These are phyloP conservation scores for Epicauta chinensis DNA, from an alignment of 1,140 invertebrate species.

Conservation along the genomic window DNA sequence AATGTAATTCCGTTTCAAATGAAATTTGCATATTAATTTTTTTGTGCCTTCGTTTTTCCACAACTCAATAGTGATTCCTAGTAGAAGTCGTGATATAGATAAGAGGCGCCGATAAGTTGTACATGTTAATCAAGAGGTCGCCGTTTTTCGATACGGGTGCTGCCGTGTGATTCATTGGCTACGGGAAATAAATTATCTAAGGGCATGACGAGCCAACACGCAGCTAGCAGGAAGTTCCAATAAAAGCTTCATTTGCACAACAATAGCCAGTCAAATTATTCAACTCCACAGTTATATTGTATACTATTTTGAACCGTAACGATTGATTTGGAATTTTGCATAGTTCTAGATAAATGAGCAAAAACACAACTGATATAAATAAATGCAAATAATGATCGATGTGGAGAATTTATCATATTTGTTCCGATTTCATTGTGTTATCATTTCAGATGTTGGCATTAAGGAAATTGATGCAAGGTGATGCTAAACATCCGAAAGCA, in stretches of 20 bases:
- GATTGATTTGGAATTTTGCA: constrained; percentile 27
- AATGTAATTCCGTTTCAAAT: no score
- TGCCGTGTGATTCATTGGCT: constrained; percentile 21
- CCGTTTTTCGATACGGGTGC: neutral
- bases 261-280: constrained; percentile 29
- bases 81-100: constrained; percentile 15
- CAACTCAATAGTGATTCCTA: neutral
- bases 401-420: constrained; percentile 1
- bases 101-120: constrained; percentile 22
- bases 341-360: neutral
- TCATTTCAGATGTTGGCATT: constrained; percentile 71
- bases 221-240: constrained; percentile 18
- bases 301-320: constrained; percentile 19
- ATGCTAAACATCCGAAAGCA: constrained; percentile 75
- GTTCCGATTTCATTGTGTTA: constrained; percentile 20
- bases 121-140: constrained; percentile 27
- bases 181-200: constrained; percentile 36
- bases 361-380: neutral
- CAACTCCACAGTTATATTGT: constrained; percentile 25
- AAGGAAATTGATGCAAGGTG: constrained; percentile 81
- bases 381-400: neutral
- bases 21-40: constrained; percentile 9
- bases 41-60: no score
- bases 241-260: constrained; percentile 21
- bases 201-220: constrained; percentile 24